Evolutionary conservation across 30 jellyfish, hydroid and myxozoan genomes (phyloP), one percentile per base, ranked within the genome.

Genomic region (Turritopsis rubra): DNA sequence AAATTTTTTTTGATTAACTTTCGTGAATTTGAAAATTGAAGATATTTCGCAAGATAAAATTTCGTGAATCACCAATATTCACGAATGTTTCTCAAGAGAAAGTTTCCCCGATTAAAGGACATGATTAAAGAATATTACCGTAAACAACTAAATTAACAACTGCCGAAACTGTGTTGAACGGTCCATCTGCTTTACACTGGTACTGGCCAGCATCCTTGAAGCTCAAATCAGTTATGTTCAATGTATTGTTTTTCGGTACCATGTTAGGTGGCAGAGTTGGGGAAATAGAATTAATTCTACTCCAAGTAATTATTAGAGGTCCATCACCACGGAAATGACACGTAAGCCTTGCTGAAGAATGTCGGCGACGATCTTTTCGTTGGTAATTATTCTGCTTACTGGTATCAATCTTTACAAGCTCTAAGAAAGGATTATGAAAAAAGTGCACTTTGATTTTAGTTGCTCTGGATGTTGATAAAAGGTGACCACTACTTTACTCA

Each of bases 291-390:
- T 86, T 91, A 18, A 77, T 26, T n/a, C 72, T 53, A 9, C 82
- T 84, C 99, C 99, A 93, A 52, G 82, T 52, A 19, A 85, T 86
- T 21, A 75, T 79, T 54, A 81, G 52, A 16, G 72, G 79, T 9
- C 96, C 96, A 83, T 75, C 88, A 23, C 96, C 99, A 28, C 75
- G 65, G 85, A 65, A 79, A 7, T 85, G 81, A 71, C 96, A 93
- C 7, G 31, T 70, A 18, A 82, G 71, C 21, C 88, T 96, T 53
- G 89, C 28, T 74, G 65, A 84, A 21, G 72, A 80, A 29, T 88
- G 70, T 16, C 72, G 73, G 18, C 29, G 75, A 0, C 21, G 65
- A 82, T 92, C 87, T 65, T 85, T 54, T 52, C 74, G 26, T 52
- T 84, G 95, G 21, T 78, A 65, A 23, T 79, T 54, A 0, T 70